phyloP scores from a whole-genome alignment of 2,888 invertebrate species.

The Resseliella maxima region DNA sequence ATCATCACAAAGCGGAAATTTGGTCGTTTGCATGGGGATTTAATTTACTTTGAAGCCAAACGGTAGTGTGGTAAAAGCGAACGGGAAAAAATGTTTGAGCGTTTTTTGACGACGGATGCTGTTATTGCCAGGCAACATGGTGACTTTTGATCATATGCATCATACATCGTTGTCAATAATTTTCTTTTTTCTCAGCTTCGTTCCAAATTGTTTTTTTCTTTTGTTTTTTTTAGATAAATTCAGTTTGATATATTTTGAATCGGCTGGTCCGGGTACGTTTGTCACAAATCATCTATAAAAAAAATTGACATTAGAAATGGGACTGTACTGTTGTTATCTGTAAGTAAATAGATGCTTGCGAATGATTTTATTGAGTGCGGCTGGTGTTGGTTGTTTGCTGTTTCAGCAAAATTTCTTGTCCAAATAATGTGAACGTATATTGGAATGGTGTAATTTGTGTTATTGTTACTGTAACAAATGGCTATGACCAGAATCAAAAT shows the following conservation, averaged over 20 bases:
- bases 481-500: background rate
- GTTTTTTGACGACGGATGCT: background rate
- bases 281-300: background rate
- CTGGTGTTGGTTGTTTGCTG: background rate
- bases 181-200: background rate
- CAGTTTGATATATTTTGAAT: slow-evolving; percentile 1
- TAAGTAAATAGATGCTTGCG: background rate
- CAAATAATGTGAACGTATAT: background rate
- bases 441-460: background rate
- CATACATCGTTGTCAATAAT: background rate
- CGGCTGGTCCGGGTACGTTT: background rate
- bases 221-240: background rate
- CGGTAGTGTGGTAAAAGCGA: background rate
- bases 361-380: slow-evolving; percentile 9
- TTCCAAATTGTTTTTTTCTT: background rate
- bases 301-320: background rate
- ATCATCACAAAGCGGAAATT: slow-evolving; percentile 28
- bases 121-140: slow-evolving; percentile 11
- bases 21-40: background rate
- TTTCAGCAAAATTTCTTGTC: background rate
- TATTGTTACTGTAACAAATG: slow-evolving; percentile 13
- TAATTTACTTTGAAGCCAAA: background rate
- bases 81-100: background rate
- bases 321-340: background rate
- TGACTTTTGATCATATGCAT: background rate